Evolutionary conservation across 2,888 invertebrate species (phyloP).

Genomic region (Gymnoscelis rufifasciata): DNA sequence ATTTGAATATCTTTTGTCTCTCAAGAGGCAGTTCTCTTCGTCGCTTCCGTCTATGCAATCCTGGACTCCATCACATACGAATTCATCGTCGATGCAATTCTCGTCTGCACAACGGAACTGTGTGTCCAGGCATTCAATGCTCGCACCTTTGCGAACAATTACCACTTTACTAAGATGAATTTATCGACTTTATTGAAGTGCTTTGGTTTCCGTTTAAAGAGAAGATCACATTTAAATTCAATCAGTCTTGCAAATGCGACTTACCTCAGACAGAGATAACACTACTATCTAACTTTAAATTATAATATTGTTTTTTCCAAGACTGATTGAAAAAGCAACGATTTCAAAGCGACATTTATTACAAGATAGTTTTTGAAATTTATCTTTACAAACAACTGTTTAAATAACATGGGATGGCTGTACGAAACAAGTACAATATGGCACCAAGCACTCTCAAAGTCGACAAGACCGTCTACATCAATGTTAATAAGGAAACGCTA

Average conservation of each 20-base stretch:
- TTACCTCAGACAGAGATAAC: neutral
- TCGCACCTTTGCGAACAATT: conserved; percentile 57
- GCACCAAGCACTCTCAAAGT: conserved; percentile 8
- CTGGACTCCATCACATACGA: conserved; percentile 78
- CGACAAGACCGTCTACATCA: conserved; percentile 15
- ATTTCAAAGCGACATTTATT: neutral
- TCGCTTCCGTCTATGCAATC: conserved; percentile 83
- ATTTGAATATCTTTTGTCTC: conserved; percentile 53
- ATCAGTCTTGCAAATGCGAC: neutral
- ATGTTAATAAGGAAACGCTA: conserved; percentile 27
- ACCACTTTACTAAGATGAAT: conserved; percentile 20
- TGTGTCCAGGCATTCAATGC: conserved; percentile 58
- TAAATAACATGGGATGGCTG: too few relatives aligned
- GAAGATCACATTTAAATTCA: neutral
- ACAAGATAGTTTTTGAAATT: too few relatives aligned
- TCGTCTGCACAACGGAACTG: conserved; percentile 78
- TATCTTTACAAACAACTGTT: too few relatives aligned
- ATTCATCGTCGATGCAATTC: conserved; percentile 78
- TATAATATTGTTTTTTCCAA: neutral
- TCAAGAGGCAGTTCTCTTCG: conserved; percentile 78
- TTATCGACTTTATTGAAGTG: conserved; percentile 20
- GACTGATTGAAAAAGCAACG: neutral
- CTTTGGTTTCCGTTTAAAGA: conserved; percentile 1
- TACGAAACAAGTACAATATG: neutral
- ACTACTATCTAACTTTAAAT: neutral